A percentile compares a stretch with the other conserved stretches of the same genome.
Conservation (phyloP, 2,113 vertebrate genomes). For the Muntiacus reevesi region DNA sequence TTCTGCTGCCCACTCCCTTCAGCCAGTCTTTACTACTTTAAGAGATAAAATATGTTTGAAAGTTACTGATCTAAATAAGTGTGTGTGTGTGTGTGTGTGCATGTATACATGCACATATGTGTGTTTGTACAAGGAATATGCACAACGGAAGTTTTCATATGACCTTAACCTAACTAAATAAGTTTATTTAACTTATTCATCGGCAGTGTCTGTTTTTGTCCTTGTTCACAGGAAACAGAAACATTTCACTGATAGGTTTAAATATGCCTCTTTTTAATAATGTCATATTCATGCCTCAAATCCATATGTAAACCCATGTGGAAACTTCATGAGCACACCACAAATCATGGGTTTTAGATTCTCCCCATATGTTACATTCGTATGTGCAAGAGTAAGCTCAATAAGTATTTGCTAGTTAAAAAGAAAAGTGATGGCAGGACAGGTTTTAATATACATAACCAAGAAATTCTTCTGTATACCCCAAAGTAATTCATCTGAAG, state of each 20-base stretch:
- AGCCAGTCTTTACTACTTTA: not conserved
- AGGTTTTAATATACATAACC: not conserved
- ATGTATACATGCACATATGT: not conserved
- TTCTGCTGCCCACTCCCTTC: not conserved
- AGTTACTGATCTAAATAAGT: not conserved
- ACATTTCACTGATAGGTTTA: not conserved
- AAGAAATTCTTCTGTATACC: not conserved
- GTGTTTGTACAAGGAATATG: not conserved
- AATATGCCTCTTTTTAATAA: not conserved
- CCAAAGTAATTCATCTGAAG: not conserved
- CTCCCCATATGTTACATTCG: not conserved
- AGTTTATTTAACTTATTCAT: not conserved
- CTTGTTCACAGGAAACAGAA: not conserved
- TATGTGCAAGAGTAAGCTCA: not conserved
- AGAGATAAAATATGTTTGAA: not conserved
- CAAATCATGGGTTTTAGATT: not conserved
- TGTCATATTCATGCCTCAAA: not conserved
- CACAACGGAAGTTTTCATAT: not conserved
- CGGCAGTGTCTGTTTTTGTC: not conserved
- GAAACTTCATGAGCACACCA: not conserved
- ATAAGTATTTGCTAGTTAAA: not conserved
- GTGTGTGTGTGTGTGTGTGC: not conserved
- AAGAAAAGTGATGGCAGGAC: not conserved
- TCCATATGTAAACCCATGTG: not conserved
- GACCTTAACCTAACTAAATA: not conserved